phyloP scores from a whole-genome alignment of 2,113 vertebrate genomes.

The Theristicus caerulescens region DNA sequence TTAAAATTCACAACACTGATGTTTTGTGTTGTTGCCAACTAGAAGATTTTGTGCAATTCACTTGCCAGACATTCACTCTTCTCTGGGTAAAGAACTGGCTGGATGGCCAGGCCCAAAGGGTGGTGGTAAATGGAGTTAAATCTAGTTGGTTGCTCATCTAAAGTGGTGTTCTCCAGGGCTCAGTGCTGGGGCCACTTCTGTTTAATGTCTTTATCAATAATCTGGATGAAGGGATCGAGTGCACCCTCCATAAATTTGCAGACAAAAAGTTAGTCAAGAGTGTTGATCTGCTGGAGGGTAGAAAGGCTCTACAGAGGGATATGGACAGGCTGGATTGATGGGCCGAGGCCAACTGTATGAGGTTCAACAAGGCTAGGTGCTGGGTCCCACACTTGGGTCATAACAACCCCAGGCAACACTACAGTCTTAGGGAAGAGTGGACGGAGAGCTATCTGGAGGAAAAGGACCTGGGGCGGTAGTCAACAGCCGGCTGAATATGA shows the following conservation, averaged over 20 bases:
- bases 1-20: neutral
- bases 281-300: neutral
- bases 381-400: accelerated
- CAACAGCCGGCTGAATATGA: accelerated
- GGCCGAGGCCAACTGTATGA: accelerated
- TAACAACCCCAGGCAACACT: neutral
- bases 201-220: neutral
- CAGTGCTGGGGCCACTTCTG: neutral
- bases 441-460: accelerated
- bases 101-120: accelerated
- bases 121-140: neutral
- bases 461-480: too few relatives aligned
- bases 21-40: neutral
- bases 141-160: too few relatives aligned
- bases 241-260: neutral
- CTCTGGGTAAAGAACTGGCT: neutral
- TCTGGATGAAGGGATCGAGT: accelerated
- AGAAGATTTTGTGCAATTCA: neutral
- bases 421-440: neutral
- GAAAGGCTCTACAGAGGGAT: neutral
- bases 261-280: accelerated
- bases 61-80: neutral
- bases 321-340: neutral
- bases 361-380: neutral
- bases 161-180: too few relatives aligned